Conservation (phyloP, 1,140 invertebrate species). For the Episyrphus balteatus region DNA sequence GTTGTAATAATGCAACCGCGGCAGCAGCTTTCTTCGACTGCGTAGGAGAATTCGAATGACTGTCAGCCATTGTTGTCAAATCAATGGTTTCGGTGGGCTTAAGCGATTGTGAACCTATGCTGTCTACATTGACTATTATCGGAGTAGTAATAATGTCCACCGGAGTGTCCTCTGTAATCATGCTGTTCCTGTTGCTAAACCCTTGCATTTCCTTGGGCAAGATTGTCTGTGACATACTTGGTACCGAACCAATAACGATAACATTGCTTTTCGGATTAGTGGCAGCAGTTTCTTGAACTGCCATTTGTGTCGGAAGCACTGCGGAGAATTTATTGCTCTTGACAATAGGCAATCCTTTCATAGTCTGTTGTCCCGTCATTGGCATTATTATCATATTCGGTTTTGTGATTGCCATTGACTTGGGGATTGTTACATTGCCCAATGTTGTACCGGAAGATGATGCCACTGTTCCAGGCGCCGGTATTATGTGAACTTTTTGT, state of each 20-base stretch:
- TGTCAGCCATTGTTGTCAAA: too few relatives aligned
- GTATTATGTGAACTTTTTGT: slow-evolving; percentile 32
- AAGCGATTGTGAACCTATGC: not conserved
- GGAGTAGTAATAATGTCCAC: slow-evolving; percentile 37
- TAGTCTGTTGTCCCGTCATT: too few relatives aligned
- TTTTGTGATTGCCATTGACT: too few relatives aligned
- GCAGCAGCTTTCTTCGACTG: too few relatives aligned
- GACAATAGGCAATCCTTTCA: too few relatives aligned
- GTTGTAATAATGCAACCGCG: too few relatives aligned
- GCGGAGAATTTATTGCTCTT: not conserved
- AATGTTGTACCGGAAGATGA: not conserved
- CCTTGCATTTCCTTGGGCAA: not conserved
- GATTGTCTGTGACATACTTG: not conserved
- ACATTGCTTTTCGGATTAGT: not conserved
- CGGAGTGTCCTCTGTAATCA: slow-evolving; percentile 45
- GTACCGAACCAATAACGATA: slow-evolving; percentile 1
- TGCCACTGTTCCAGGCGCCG: slow-evolving; percentile 12
- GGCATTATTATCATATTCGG: too few relatives aligned
- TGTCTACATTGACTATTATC: slow-evolving; percentile 27
- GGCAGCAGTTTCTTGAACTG: not conserved
- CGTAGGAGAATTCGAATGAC: too few relatives aligned
- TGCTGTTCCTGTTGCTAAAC: slow-evolving; percentile 15
- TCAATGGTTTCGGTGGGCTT: not conserved
- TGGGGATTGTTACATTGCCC: not conserved
- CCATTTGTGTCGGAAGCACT: not conserved